A percentile compares a stretch with the other conserved stretches of the same genome.
Evolutionary conservation across 2,797 vertebrate genomes (phyloP).

Genomic region (Enteromius unitaeniatus): DNA sequence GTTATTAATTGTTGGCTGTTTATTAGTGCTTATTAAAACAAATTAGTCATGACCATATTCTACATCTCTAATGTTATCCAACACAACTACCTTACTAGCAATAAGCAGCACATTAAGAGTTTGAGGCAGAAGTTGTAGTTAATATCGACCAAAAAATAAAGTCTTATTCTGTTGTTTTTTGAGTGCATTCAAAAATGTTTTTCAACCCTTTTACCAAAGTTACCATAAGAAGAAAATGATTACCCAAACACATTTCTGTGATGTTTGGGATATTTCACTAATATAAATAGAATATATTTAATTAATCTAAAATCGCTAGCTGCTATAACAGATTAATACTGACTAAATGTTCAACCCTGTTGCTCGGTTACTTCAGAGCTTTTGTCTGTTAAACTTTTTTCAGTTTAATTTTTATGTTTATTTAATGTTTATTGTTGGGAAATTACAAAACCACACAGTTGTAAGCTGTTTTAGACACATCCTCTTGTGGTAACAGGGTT

Average conservation of each 20-base stretch:
- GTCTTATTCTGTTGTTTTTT: neutral
- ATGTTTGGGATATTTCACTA: neutral
- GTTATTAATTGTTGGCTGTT: neutral
- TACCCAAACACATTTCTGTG: neutral
- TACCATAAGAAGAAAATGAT: neutral
- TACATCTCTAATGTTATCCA: neutral
- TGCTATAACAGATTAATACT: neutral
- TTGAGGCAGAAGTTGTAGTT: neutral
- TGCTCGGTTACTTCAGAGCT: neutral
- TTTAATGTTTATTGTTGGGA: neutral
- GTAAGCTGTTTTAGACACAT: neutral
- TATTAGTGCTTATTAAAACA: neutral
- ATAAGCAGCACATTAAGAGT: neutral
- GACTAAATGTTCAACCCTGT: neutral
- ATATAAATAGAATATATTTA: too few relatives aligned
- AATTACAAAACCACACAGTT: neutral
- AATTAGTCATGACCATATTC: neutral
- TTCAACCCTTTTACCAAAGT: slow-evolving; percentile 5
- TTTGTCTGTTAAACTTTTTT: neutral
- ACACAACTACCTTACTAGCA: neutral
- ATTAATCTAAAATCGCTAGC: neutral
- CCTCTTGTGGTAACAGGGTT: neutral
- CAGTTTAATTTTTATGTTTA: neutral
- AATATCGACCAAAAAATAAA: neutral
- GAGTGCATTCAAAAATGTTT: neutral